Conservation (phyloP, 2,113 vertebrate genomes). For the Lanius ludovicianus region DNA sequence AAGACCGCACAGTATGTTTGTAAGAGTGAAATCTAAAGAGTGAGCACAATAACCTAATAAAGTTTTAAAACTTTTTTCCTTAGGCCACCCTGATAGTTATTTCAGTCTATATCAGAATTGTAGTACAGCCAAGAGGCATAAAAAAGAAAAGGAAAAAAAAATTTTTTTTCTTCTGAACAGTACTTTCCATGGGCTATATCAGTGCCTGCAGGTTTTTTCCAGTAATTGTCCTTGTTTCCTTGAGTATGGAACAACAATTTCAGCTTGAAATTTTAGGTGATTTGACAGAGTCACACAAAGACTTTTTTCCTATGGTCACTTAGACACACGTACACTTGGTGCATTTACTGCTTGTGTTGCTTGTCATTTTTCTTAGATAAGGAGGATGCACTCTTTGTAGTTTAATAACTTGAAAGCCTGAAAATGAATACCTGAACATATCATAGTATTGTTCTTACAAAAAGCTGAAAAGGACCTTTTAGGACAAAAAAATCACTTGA, state of each 20-base stretch:
- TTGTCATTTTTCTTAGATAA: not conserved
- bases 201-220: not conserved
- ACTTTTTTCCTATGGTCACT: not conserved
- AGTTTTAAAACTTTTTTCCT: not conserved
- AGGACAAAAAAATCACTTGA: not conserved
- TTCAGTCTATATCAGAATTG: not conserved
- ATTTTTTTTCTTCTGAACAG: not conserved
- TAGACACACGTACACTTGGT: not conserved
- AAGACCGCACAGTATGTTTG: not conserved
- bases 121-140: not conserved
- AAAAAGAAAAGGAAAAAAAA: not conserved
- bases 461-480: not conserved
- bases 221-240: conserved; percentile 2
- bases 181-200: not conserved
- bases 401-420: conserved; percentile 49
- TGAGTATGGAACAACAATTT: conserved; percentile 10
- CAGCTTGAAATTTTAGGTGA: conserved; percentile 21
- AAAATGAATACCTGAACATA: conserved; percentile 19
- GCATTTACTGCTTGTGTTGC: not conserved
- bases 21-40: not conserved
- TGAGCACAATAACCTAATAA: not conserved
- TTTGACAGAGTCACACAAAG: not conserved
- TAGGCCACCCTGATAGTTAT: not conserved
- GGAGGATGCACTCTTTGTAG: not conserved
- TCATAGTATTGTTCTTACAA: not conserved